A percentile compares a stretch with the other conserved stretches of the same genome.
These are phyloP conservation scores for Anguilla rostrata DNA, from an alignment of 2,113 vertebrate species.

Conservation along the genomic window DNA sequence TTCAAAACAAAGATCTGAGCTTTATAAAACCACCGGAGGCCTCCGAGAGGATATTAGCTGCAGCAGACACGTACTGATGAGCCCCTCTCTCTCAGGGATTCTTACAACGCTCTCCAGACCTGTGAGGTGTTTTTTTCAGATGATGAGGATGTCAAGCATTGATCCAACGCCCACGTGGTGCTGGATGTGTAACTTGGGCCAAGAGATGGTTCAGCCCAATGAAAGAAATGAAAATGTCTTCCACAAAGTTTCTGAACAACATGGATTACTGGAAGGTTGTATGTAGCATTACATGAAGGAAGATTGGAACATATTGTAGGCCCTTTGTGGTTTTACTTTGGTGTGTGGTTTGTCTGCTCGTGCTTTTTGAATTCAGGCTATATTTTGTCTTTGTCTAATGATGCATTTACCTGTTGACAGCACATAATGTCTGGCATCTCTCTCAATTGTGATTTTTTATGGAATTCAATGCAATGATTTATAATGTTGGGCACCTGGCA, in stretches of 20 bases:
- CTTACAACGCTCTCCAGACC: neutral
- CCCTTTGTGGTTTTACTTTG: neutral
- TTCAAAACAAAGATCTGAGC: neutral
- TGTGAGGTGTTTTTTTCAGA: neutral
- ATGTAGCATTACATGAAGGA: neutral
- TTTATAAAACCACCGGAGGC: neutral
- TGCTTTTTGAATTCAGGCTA: neutral
- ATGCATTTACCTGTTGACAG: neutral
- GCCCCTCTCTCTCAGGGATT: neutral
- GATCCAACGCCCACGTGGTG: neutral
- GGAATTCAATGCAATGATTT: neutral
- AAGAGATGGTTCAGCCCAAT: neutral
- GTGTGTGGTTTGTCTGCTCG: neutral
- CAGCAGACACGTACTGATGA: neutral
- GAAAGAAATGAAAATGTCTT: neutral
- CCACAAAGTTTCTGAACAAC: neutral
- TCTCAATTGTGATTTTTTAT: neutral
- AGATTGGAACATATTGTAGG: neutral
- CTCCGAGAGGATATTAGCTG: neutral
- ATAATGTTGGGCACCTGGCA: neutral
- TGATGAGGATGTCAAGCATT: neutral
- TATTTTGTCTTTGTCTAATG: neutral
- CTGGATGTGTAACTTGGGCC: neutral
- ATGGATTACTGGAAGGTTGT: neutral
- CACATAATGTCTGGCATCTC: neutral